A percentile compares a stretch with the other conserved stretches of the same genome.
These are phyloP conservation scores for Chloropsis hardwickii DNA, from an alignment of 2,113 vertebrate species.

Conservation along the genomic window DNA sequence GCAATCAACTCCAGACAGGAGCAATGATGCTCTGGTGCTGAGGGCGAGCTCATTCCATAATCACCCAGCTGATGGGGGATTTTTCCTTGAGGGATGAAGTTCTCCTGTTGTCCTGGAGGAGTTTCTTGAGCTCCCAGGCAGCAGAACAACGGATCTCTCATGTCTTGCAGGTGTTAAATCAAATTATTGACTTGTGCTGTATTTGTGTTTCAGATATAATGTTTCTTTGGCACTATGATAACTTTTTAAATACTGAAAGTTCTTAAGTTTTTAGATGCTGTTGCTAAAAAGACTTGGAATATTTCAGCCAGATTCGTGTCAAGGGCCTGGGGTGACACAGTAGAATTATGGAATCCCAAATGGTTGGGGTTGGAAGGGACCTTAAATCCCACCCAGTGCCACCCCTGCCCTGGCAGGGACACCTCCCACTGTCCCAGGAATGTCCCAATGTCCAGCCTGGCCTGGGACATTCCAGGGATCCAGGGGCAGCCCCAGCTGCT, in stretches of 20 bases:
- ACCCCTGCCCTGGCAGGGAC: not conserved
- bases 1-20: not conserved
- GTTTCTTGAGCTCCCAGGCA: not conserved
- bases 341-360: not conserved
- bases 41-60: rapidly evolving
- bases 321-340: not conserved
- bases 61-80: rapidly evolving
- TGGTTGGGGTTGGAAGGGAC: not conserved
- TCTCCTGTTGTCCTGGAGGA: not conserved
- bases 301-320: not conserved
- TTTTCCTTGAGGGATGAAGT: not conserved
- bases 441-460: not conserved
- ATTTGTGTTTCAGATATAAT: not conserved
- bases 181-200: not conserved
- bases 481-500: not conserved
- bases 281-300: rapidly evolving
- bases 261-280: not conserved
- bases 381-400: rapidly evolving
- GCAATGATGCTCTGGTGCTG: not conserved
- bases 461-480: not conserved
- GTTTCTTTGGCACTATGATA: not conserved
- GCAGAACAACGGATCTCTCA: not conserved
- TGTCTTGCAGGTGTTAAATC: not conserved
- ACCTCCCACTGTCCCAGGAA: not conserved
- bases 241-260: not conserved